A percentile compares a stretch with the other conserved stretches of the same genome.
Evolutionary conservation across 2,797 vertebrate species (phyloP).

Genomic region (Myiotriccus ornatus): DNA sequence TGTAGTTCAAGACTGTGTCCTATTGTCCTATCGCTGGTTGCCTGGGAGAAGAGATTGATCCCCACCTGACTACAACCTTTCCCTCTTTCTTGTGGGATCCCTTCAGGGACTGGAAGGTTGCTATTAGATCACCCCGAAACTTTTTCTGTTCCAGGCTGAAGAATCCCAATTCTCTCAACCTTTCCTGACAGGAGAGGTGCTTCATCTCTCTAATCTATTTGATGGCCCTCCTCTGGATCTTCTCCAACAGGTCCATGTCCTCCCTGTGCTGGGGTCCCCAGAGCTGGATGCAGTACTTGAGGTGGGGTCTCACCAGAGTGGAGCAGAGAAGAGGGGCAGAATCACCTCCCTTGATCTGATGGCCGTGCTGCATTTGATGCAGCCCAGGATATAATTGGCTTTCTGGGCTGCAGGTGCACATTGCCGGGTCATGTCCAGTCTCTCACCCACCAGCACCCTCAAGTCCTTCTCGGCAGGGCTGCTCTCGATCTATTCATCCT

Average conservation of each 20-base stretch:
- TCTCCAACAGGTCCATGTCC: not conserved
- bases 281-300: accelerated
- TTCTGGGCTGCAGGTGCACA: not conserved
- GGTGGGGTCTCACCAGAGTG: not conserved
- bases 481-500: not conserved
- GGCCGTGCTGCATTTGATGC: accelerated
- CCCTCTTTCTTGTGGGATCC: not conserved
- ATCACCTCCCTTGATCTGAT: not conserved
- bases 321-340: not conserved
- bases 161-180: not conserved
- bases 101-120: not conserved
- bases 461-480: not conserved
- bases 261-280: not conserved
- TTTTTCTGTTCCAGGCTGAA: not conserved
- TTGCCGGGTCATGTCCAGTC: not conserved
- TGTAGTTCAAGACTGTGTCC: too few species aligned
- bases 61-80: not conserved
- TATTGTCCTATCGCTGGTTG: too few species aligned
- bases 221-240: not conserved
- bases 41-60: too few species aligned
- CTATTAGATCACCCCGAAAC: not conserved
- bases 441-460: not conserved
- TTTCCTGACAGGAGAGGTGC: not conserved
- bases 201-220: not conserved
- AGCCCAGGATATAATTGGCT: not conserved